phyloP scores from a whole-genome alignment of 1,140 invertebrate species.

The Mya arenaria region DNA sequence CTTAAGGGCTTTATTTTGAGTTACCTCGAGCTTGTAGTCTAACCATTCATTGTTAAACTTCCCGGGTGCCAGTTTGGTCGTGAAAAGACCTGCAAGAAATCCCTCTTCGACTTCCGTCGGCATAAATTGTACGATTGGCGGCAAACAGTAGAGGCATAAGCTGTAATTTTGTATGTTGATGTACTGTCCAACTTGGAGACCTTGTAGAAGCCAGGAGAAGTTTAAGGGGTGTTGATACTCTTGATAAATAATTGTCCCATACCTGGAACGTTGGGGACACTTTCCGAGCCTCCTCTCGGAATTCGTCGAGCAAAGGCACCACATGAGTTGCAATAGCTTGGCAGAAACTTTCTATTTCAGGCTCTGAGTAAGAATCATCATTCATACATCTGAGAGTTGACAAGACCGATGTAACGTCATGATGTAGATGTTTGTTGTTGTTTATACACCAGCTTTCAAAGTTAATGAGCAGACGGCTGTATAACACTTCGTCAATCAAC shows the following conservation, averaged over 20 bases:
- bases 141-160: slow-evolving; percentile 20
- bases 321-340: neutral
- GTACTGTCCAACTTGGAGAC: slow-evolving; percentile 4
- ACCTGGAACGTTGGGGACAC: slow-evolving; percentile 34
- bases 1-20: slow-evolving; percentile 49
- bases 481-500: slow-evolving; percentile 1
- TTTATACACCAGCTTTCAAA: slow-evolving; percentile 12
- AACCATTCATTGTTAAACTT: slow-evolving; percentile 42
- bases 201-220: slow-evolving; percentile 6
- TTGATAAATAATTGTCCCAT: slow-evolving; percentile 37
- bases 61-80: slow-evolving; percentile 19
- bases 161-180: slow-evolving; percentile 14
- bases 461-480: neutral
- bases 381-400: neutral
- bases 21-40: slow-evolving; percentile 42
- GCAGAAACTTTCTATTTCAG: neutral
- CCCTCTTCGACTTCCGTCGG: neutral
- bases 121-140: no score
- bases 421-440: neutral
- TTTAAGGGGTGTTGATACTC: slow-evolving; percentile 7
- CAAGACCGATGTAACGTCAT: no score
- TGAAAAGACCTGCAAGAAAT: slow-evolving; percentile 9
- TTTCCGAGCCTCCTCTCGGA: neutral
- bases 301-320: neutral
- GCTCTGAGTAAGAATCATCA: neutral